A percentile compares a stretch with the other conserved stretches of the same genome.
Evolutionary conservation across 2,113 vertebrate genomes (phyloP).

Genomic region (Cheirogaleus medius): DNA sequence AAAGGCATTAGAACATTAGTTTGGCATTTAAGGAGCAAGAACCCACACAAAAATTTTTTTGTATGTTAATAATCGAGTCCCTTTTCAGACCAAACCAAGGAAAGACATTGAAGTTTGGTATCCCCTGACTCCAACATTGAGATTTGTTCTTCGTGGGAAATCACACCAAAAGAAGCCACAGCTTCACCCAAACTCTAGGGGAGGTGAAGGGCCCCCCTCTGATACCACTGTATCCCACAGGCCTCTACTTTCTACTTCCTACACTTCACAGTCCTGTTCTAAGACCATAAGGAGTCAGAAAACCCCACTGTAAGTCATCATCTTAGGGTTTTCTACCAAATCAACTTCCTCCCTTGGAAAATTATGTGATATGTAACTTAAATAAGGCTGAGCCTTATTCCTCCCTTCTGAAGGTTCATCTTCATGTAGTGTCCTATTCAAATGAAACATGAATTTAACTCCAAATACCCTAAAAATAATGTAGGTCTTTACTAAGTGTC

Average conservation of each 20-base stretch:
- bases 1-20: conserved; percentile 55
- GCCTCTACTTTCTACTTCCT: neutral
- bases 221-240: neutral
- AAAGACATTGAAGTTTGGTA: neutral
- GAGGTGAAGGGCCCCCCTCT: neutral
- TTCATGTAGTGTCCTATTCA: neutral
- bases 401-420: neutral
- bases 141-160: neutral
- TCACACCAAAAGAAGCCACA: conserved; percentile 4
- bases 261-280: neutral
- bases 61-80: neutral
- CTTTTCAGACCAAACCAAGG: conserved; percentile 41
- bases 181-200: neutral
- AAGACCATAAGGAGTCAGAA: neutral
- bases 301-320: neutral
- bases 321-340: neutral
- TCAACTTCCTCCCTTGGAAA: conserved; percentile 5
- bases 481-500: neutral
- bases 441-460: neutral
- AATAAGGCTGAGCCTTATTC: neutral
- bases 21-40: conserved; percentile 52
- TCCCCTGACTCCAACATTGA: neutral
- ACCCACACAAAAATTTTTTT: conserved; percentile 31
- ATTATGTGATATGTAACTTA: conserved; percentile 25
- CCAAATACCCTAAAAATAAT: neutral